Base-by-base conservation (phyloP, 2,888 invertebrate genomes). In the Eilema sororculum region DNA sequence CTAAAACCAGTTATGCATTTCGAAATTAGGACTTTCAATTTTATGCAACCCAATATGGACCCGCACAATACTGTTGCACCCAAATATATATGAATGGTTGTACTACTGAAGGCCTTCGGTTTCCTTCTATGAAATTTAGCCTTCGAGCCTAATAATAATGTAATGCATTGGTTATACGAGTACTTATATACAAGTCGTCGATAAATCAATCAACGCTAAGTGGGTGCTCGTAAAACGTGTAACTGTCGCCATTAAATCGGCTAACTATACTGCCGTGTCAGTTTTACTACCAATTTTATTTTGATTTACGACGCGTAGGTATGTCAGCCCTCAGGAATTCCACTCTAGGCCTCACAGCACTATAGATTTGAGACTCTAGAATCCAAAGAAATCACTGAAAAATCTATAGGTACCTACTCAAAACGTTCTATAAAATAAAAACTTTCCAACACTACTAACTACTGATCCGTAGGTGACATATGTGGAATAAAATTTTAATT, bases 171-270 rank as follows among this genome's bases (percentile, higher is more conserved):
- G 41, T 65, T n/a, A 62, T 52, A 63, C 25, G 16, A 37, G 62
- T 62, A n/a, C n/a, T n/a, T n/a, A 58, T 58, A 30, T 65, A 57
- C 52, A 33, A 67, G 62, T 67, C 57, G 57, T 72, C 70, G 71
- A 76, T 77, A 78, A 77, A 77, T 77, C 74, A 72, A 77, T 71
- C 70, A 68, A 28, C 46, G 25, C 68, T 70, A 74, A 77, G 73
- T 75, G 74, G 65, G 61, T 52, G 67, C 60, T 74, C 74, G 73
- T 79, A 75, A 77, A 69, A 74, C 70, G 69, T 60, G 76, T 77
- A 77, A 73, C 71, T 64, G 62, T 68, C 68, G 66, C 68, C 65
- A 72, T 75, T 74, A 73, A 77, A 72, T 59, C 60, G 58, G 61
- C 30, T 28, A 25, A 63, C 68, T 62, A 52, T 25, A 72, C 61